Conservation (phyloP, 2,888 invertebrate species). For the Chromoteleia sp. region DNA sequence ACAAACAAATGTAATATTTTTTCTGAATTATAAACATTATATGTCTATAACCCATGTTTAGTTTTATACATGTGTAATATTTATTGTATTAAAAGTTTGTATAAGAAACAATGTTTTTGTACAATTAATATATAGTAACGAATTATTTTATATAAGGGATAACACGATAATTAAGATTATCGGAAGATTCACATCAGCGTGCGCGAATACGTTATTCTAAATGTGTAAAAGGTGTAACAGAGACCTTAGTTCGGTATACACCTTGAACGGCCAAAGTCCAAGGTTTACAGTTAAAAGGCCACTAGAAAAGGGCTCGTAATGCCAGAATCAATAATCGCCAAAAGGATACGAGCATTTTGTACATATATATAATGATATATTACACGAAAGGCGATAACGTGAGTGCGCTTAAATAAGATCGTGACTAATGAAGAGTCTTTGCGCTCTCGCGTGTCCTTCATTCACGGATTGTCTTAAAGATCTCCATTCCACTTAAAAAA, state of each 20-base stretch:
- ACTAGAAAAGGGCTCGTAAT: constrained; percentile 66
- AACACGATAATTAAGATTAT: constrained; percentile 34
- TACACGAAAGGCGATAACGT: constrained; percentile 51
- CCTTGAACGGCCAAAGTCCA: constrained; percentile 53
- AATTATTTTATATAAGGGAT: constrained; percentile 16
- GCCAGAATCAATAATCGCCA: constrained; percentile 71
- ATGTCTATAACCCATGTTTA: too few species aligned
- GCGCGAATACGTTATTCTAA: constrained; percentile 30
- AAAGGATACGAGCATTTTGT: constrained; percentile 52
- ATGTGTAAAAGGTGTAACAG: constrained; percentile 18
- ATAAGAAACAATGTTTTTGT: not conserved
- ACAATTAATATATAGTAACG: constrained; percentile 1
- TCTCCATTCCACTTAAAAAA: constrained; percentile 32
- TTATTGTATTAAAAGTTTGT: not conserved
- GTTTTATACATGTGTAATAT: too few species aligned
- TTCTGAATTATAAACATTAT: too few species aligned
- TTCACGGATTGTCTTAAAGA: constrained; percentile 43
- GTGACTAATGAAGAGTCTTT: constrained; percentile 68
- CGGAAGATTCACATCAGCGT: constrained; percentile 22
- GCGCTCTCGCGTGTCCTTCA: constrained; percentile 46
- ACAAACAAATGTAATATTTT: too few species aligned
- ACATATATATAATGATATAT: constrained; percentile 36
- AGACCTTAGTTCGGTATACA: constrained; percentile 44
- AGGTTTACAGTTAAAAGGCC: constrained; percentile 61
- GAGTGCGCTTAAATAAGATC: constrained; percentile 66